These are phyloP conservation scores for Cryptotermes secundus DNA, from an alignment of 1,140 invertebrate species.

Conservation along the genomic window DNA sequence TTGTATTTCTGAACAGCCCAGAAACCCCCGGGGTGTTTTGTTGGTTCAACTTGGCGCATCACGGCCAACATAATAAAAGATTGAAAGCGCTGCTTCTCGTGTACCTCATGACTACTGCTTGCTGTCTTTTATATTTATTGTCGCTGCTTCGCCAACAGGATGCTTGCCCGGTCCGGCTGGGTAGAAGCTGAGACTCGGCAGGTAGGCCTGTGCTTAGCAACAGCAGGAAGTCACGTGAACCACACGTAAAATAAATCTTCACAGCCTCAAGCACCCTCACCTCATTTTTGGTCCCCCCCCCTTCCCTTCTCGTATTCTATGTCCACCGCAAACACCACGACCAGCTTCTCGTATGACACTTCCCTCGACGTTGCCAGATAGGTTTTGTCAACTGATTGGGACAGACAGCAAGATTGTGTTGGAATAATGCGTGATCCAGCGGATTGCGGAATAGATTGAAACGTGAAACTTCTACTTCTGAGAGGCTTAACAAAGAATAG, in stretches of 20 bases:
- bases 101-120: background rate
- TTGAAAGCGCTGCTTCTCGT: background rate
- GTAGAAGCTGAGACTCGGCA: background rate
- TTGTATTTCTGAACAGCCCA: background rate
- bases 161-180: too few relatives aligned
- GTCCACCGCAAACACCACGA: background rate
- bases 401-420: background rate
- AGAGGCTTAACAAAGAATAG: background rate
- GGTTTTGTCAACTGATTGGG: background rate
- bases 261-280: background rate
- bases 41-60: background rate
- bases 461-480: background rate
- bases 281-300: background rate
- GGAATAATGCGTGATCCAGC: background rate
- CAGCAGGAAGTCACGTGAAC: conserved; percentile 1
- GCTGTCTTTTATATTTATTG: conserved; percentile 8
- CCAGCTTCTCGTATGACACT: background rate
- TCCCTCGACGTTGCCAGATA: background rate
- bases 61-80: conserved; percentile 2
- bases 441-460: conserved; percentile 10
- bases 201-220: background rate
- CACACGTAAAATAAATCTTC: conserved; percentile 17
- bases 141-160: background rate
- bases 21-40: background rate
- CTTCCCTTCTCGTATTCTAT: background rate